Conservation (phyloP, 1,140 invertebrate species). For the Telenomus remus region DNA sequence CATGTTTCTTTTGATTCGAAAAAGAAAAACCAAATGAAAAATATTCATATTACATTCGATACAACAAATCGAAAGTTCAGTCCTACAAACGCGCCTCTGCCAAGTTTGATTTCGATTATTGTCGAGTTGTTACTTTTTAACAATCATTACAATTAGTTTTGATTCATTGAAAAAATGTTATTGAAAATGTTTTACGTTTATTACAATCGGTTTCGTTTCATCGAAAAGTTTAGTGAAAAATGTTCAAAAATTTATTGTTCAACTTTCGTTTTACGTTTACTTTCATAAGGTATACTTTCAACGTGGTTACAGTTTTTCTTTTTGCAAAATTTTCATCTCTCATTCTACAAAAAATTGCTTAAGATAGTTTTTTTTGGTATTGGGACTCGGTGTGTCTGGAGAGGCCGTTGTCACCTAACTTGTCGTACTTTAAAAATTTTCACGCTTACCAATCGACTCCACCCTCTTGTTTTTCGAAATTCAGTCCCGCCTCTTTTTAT, state of each 20-base stretch:
- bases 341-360: conserved; percentile 64
- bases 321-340: neutral
- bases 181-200: conserved; percentile 18
- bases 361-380: conserved; percentile 63
- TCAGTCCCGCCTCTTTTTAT: conserved; percentile 10
- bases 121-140: conserved; percentile 53
- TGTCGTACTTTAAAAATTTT: conserved; percentile 68
- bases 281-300: too few relatives aligned
- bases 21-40: conserved; percentile 36
- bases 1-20: conserved; percentile 52
- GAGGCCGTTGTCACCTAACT: conserved; percentile 58
- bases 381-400: conserved; percentile 60
- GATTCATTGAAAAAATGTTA: too few relatives aligned
- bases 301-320: too few relatives aligned
- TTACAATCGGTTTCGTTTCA: too few relatives aligned
- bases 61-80: conserved; percentile 34
- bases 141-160: too few relatives aligned
- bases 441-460: conserved; percentile 41
- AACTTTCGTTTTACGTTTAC: too few relatives aligned
- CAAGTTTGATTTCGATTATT: conserved; percentile 56
- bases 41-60: conserved; percentile 10
- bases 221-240: neutral
- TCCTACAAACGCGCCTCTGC: conserved; percentile 57
- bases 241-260: conserved; percentile 11
- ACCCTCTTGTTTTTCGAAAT: conserved; percentile 15